phyloP scores from a whole-genome alignment of 2,888 invertebrate species.

The Chymomyza amoena region DNA sequence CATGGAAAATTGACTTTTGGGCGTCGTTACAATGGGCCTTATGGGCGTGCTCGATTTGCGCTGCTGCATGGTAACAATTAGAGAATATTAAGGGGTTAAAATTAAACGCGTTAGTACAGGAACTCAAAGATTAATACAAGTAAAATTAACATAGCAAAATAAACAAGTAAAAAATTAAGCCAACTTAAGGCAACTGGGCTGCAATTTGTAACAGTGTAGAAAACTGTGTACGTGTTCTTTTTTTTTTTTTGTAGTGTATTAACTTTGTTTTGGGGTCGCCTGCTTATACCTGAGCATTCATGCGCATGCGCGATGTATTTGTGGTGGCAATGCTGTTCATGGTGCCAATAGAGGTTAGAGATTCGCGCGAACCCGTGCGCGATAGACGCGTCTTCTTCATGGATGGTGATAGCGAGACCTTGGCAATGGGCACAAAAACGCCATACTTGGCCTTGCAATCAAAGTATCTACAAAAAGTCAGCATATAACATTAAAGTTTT shows the following conservation, averaged over 20 bases:
- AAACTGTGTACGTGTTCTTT: neutral
- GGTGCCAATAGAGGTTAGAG: slow-evolving; percentile 85
- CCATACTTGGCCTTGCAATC: slow-evolving; percentile 94
- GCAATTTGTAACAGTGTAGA: neutral
- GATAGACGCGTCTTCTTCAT: slow-evolving; percentile 84
- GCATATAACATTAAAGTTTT: slow-evolving; percentile 12
- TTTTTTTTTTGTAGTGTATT: slow-evolving; percentile 2
- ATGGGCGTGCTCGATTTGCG: slow-evolving; percentile 74
- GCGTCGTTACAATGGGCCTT: slow-evolving; percentile 71
- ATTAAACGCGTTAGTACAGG: slow-evolving; percentile 52
- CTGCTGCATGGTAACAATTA: slow-evolving; percentile 50
- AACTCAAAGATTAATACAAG: neutral
- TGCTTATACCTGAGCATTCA: slow-evolving; percentile 77
- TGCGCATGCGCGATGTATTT: slow-evolving; percentile 78
- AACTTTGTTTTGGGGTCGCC: neutral
- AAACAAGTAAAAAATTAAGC: slow-evolving; percentile 10
- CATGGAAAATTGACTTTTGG: slow-evolving; percentile 77
- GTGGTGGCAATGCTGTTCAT: slow-evolving; percentile 81
- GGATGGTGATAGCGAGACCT: slow-evolving; percentile 92
- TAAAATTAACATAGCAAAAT: slow-evolving; percentile 17
- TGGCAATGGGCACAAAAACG: slow-evolving; percentile 94
- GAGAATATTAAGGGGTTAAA: slow-evolving; percentile 32
- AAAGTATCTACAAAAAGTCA: slow-evolving; percentile 89
- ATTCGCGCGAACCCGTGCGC: slow-evolving; percentile 90
- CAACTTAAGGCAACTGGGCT: neutral